Evolutionary conservation across 2,888 invertebrate species (phyloP).

Genomic region (Notocelia uddmanniana): DNA sequence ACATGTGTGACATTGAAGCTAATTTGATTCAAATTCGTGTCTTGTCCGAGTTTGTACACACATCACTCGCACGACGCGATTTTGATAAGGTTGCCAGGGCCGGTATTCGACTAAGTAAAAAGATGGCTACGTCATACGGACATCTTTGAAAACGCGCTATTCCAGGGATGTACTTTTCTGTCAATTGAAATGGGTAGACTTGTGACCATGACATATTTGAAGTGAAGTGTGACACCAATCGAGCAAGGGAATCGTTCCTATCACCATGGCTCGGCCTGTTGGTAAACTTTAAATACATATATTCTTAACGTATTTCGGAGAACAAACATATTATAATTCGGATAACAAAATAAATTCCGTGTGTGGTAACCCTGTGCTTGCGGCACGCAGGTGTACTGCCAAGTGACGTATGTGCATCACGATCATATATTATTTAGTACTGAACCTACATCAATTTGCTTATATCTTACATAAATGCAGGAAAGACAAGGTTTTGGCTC

Average conservation of each 20-base stretch:
- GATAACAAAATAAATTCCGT: not conserved
- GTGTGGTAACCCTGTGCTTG: slow-evolving; percentile 2
- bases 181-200: too few species aligned
- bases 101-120: not conserved
- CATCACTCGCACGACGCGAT: slow-evolving; percentile 29
- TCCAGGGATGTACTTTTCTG: too few species aligned
- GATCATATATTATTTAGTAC: not conserved
- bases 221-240: too few species aligned
- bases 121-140: not conserved
- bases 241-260: too few species aligned
- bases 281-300: too few species aligned
- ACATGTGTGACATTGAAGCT: slow-evolving; percentile 31
- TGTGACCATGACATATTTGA: too few species aligned
- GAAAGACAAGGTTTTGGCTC: too few species aligned
- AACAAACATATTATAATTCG: too few species aligned
- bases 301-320: not conserved
- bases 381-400: not conserved
- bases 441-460: not conserved
- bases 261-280: too few species aligned
- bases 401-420: not conserved
- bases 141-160: too few species aligned
- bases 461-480: too few species aligned
- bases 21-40: slow-evolving; percentile 31
- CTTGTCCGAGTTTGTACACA: slow-evolving; percentile 32
- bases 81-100: slow-evolving; percentile 1